phyloP scores from a whole-genome alignment of 2,113 vertebrate genomes.

The Nansenia antarctica region DNA sequence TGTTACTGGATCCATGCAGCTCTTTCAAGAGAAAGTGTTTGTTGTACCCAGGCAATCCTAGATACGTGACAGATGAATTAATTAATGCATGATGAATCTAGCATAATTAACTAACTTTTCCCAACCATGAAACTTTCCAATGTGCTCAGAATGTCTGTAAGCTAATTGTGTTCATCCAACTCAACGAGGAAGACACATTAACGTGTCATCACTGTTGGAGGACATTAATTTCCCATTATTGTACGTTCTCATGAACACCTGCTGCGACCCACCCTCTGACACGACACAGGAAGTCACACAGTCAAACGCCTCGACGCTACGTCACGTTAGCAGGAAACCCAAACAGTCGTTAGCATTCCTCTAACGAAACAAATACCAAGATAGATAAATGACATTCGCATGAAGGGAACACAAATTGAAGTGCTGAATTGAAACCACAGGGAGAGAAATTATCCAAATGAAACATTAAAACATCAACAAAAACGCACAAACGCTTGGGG shows the following conservation, averaged over 20 bases:
- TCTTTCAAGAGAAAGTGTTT: too few species aligned
- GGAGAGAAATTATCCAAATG: slow-evolving; percentile 61
- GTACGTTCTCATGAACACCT: slow-evolving; percentile 65
- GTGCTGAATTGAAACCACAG: slow-evolving; percentile 47
- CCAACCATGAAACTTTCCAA: slow-evolving; percentile 51
- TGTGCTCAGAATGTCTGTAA: slow-evolving; percentile 30
- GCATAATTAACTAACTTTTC: slow-evolving; percentile 49
- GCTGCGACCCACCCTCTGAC: slow-evolving; percentile 59
- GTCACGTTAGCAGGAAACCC: slow-evolving; percentile 42
- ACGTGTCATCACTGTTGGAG: slow-evolving; percentile 63
- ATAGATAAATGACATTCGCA: slow-evolving; percentile 24
- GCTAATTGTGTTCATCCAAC: slow-evolving; percentile 69
- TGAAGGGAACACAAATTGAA: background rate
- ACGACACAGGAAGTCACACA: slow-evolving; percentile 47
- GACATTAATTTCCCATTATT: slow-evolving; percentile 79
- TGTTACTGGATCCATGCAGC: too few species aligned
- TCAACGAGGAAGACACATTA: slow-evolving; percentile 61
- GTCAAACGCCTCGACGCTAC: background rate
- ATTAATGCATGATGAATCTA: background rate
- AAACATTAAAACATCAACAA: slow-evolving; percentile 66
- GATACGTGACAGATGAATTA: background rate
- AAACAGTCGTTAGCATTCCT: slow-evolving; percentile 30
- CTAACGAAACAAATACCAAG: slow-evolving; percentile 27
- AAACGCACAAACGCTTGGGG: slow-evolving; percentile 61
- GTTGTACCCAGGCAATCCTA: background rate